Percentiles rank a stretch among this genome's conserved stretches.
Evolutionary conservation across 2,888 invertebrate species (phyloP).

Genomic region (Sinodicranocentrus sp.): DNA sequence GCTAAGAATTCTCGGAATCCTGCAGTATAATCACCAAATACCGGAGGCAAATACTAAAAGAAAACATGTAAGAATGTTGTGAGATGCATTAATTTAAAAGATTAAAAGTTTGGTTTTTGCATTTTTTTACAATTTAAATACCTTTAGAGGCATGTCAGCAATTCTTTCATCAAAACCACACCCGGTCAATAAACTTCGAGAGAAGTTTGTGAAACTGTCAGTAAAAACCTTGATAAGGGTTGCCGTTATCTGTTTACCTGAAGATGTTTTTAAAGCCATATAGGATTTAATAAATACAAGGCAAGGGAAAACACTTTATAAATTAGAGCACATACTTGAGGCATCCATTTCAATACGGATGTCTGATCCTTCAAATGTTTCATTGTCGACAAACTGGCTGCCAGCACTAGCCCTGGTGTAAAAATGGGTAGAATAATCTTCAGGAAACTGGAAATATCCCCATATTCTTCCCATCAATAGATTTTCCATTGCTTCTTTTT

Average conservation of each 20-base stretch:
- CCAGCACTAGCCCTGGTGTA: constrained; percentile 24
- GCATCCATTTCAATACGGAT: constrained; percentile 64
- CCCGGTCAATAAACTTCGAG: constrained; percentile 32
- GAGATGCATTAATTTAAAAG: too few species aligned
- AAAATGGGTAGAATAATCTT: constrained; percentile 38
- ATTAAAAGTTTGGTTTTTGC: too few species aligned
- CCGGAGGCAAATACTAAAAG: constrained; percentile 11
- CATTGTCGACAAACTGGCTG: constrained; percentile 40
- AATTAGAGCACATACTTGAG: constrained; percentile 43
- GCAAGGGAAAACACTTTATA: too few species aligned
- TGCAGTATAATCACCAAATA: constrained; percentile 15
- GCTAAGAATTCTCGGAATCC: constrained; percentile 35
- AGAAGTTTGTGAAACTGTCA: constrained; percentile 53
- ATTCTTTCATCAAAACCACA: constrained; percentile 51
- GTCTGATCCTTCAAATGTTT: constrained; percentile 47
- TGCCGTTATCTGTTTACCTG: constrained; percentile 67
- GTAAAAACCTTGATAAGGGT: constrained; percentile 30
- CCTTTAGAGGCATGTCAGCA: constrained; percentile 51
- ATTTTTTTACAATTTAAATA: too few species aligned
- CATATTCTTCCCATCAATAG: constrained; percentile 48
- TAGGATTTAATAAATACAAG: background rate
- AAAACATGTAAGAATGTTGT: background rate
- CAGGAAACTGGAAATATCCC: constrained; percentile 64
- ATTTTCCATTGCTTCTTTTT: constrained; percentile 42
- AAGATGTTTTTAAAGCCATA: too few species aligned